phyloP scores from a whole-genome alignment of 2,797 vertebrate species.

The Parauchenoglanis ngamensis region DNA sequence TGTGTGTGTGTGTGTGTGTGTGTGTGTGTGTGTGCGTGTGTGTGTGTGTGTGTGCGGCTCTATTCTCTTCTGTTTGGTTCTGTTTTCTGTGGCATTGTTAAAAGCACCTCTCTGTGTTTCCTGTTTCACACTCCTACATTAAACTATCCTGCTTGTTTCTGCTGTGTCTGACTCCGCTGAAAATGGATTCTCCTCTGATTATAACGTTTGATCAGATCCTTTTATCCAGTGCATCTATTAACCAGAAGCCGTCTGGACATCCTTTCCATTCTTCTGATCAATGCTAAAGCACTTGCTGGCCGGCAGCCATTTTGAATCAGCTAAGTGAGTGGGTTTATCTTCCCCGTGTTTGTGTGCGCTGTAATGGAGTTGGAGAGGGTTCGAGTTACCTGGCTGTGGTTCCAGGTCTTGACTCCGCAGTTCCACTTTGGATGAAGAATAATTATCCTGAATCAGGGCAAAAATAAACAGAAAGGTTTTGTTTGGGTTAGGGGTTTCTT shows the following conservation, averaged over 20 bases:
- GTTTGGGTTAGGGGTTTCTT: neutral
- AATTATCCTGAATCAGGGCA: conserved; percentile 9
- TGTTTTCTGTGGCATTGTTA: neutral
- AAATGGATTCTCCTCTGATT: neutral
- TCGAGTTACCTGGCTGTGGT: conserved; percentile 58
- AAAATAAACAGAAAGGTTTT: conserved; percentile 24
- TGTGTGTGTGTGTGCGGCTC: neutral
- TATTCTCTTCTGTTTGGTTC: neutral
- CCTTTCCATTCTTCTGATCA: conserved; percentile 58
- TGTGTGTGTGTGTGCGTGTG: neutral
- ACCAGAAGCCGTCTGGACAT: conserved; percentile 28
- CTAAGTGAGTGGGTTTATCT: conserved; percentile 53
- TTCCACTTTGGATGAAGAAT: conserved; percentile 32
- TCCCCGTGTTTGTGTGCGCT: neutral
- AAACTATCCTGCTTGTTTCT: neutral
- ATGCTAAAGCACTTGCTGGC: conserved; percentile 66
- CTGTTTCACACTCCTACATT: neutral
- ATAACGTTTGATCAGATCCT: neutral
- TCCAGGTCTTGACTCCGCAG: conserved; percentile 46
- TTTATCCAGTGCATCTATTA: neutral
- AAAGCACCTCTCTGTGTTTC: neutral
- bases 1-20: neutral
- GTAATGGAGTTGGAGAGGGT: conserved; percentile 69
- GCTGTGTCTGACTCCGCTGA: neutral
- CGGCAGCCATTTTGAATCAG: conserved; percentile 67